Percentiles rank a stretch among this genome's conserved stretches.
Evolutionary conservation across 2,797 vertebrate genomes (phyloP).

Genomic region (Ambastaia sidthimunki): DNA sequence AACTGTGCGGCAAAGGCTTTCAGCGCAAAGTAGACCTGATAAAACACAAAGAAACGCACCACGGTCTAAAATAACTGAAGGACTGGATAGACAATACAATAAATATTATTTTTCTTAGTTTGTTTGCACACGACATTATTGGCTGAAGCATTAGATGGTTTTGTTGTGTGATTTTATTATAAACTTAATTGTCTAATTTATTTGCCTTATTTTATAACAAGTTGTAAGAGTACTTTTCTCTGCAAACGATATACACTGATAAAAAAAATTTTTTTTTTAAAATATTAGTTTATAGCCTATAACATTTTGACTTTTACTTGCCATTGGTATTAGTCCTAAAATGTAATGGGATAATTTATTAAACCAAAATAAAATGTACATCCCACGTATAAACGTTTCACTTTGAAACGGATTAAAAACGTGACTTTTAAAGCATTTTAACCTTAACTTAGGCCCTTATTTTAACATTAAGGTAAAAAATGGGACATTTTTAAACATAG

Average conservation of each 20-base stretch:
- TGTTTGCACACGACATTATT: conserved; percentile 41
- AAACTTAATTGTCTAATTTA: not conserved
- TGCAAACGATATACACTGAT: conserved; percentile 7
- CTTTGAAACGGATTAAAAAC: no score
- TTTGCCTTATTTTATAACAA: conserved; percentile 14
- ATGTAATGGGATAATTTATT: not conserved
- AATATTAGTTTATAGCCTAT: no score
- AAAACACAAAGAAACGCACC: conserved; percentile 95
- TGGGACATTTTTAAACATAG: no score
- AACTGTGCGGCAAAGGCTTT: conserved; percentile 95
- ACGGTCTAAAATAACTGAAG: conserved; percentile 84
- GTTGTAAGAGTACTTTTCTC: not conserved
- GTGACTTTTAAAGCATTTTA: no score
- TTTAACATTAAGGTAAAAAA: no score
- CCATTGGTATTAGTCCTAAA: not conserved
- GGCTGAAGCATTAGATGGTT: conserved; percentile 19
- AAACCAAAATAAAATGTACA: no score
- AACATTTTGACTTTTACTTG: not conserved
- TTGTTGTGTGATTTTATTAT: conserved; percentile 28
- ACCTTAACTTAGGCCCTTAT: no score
- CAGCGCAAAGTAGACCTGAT: conserved; percentile 96
- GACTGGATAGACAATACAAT: not conserved
- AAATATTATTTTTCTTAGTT: not conserved
- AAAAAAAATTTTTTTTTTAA: not conserved
- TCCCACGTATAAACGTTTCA: no score